Percentiles rank a stretch among this genome's conserved stretches.
Evolutionary conservation across 2,888 invertebrate genomes (phyloP).

Genomic region (Melieria omissa): DNA sequence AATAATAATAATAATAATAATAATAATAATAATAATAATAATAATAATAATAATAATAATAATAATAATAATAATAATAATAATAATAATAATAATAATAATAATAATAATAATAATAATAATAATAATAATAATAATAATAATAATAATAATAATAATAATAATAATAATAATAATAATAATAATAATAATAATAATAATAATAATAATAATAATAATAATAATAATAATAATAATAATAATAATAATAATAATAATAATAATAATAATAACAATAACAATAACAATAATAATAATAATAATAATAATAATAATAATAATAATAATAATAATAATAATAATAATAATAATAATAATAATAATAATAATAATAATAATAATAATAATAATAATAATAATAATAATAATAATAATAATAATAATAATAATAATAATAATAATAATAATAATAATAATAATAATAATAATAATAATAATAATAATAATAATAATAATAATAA

Average conservation of each 20-base stretch:
- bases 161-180: slow-evolving; percentile 21
- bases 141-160: slow-evolving; percentile 31
- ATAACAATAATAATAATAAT: slow-evolving; percentile 2
- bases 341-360: slow-evolving; percentile 4
- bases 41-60: too few species aligned
- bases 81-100: too few species aligned
- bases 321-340: slow-evolving; percentile 4
- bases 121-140: too few species aligned
- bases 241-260: slow-evolving; percentile 4
- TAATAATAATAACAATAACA: slow-evolving; percentile 1
- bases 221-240: too few species aligned
- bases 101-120: too few species aligned
- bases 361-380: slow-evolving; percentile 4
- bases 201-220: background rate
- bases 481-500: slow-evolving; percentile 4
- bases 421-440: slow-evolving; percentile 4
- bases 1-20: too few species aligned
- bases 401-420: slow-evolving; percentile 4
- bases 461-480: slow-evolving; percentile 4
- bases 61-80: too few species aligned
- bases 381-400: slow-evolving; percentile 4
- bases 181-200: background rate
- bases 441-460: slow-evolving; percentile 4
- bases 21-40: too few species aligned
- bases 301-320: slow-evolving; percentile 4